A percentile compares a stretch with the other conserved stretches of the same genome.
phyloP scores from a whole-genome alignment of 2,113 vertebrate genomes.

The Syrmaticus mikado region DNA sequence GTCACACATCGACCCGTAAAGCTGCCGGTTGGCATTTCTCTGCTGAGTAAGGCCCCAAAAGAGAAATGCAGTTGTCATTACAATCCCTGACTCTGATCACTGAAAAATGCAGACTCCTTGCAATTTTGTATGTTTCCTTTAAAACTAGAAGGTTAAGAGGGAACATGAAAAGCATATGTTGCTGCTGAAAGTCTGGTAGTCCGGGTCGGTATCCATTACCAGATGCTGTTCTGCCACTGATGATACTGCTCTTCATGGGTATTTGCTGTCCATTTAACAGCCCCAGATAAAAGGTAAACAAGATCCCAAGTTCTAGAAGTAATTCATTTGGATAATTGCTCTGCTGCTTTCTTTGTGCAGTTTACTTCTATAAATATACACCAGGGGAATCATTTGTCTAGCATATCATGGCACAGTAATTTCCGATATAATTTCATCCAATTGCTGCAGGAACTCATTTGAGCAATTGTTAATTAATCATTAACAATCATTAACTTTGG shows the following conservation, averaged over 20 bases:
- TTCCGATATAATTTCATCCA: conserved; percentile 71
- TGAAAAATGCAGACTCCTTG: neutral
- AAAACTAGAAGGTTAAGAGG: neutral
- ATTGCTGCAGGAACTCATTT: conserved; percentile 75
- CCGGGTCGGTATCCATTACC: neutral
- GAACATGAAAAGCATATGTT: neutral
- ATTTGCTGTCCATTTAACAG: conserved; percentile 35
- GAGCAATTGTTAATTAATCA: conserved; percentile 73
- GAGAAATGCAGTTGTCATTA: neutral
- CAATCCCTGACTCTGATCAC: neutral
- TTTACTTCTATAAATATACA: conserved; percentile 55
- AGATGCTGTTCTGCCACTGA: conserved; percentile 2
- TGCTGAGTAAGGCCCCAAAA: neutral
- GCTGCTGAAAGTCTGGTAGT: neutral
- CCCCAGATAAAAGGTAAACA: conserved; percentile 60
- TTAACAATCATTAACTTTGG: conserved; percentile 62
- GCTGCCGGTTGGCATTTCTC: neutral
- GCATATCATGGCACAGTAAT: conserved; percentile 55
- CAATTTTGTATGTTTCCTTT: neutral
- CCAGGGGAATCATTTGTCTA: conserved; percentile 60
- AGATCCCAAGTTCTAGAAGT: conserved; percentile 47
- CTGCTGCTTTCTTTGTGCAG: conserved; percentile 40
- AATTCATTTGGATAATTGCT: conserved; percentile 65
- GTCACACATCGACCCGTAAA: neutral
- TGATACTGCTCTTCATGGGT: conserved; percentile 3